Percentiles rank a stretch among this genome's conserved stretches.
Conservation (phyloP, 1,140 invertebrate species). For the Magallana ariakensis region DNA sequence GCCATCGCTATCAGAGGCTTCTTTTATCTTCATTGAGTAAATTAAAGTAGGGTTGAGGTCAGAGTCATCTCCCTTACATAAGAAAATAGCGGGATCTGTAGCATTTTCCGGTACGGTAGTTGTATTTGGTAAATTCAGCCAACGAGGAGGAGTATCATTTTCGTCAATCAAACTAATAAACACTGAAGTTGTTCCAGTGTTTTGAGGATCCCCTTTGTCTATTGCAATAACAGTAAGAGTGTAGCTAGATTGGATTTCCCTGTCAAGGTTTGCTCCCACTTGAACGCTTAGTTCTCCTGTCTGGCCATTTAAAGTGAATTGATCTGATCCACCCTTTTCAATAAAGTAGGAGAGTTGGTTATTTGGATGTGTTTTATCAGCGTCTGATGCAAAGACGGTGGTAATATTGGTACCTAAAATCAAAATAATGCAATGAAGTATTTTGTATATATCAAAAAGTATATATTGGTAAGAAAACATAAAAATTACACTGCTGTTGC, state of each 20-base stretch:
- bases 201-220: slow-evolving; percentile 40
- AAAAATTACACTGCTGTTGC: too few species aligned
- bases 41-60: background rate
- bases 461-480: too few species aligned
- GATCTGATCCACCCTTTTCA: slow-evolving; percentile 47
- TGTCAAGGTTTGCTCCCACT: slow-evolving; percentile 39
- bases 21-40: slow-evolving; percentile 4
- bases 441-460: too few species aligned
- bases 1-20: background rate
- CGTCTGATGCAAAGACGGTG: slow-evolving; percentile 19
- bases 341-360: slow-evolving; percentile 39
- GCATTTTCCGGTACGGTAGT: background rate
- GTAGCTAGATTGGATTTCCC: slow-evolving; percentile 32
- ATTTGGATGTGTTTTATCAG: slow-evolving; percentile 31
- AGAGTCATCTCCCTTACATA: background rate
- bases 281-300: slow-evolving; percentile 38
- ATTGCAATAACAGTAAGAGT: slow-evolving; percentile 43
- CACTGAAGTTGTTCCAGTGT: slow-evolving; percentile 8
- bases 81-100: background rate
- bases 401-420: slow-evolving; percentile 11
- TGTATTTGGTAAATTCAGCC: background rate
- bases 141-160: slow-evolving; percentile 39
- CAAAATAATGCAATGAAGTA: too few species aligned
- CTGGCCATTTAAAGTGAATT: slow-evolving; percentile 33
- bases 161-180: slow-evolving; percentile 5